These are phyloP conservation scores for Dysidea cf. avara DNA, from an alignment of 37 sponge, comb jelly and placozoan species.

Conservation along the genomic window DNA sequence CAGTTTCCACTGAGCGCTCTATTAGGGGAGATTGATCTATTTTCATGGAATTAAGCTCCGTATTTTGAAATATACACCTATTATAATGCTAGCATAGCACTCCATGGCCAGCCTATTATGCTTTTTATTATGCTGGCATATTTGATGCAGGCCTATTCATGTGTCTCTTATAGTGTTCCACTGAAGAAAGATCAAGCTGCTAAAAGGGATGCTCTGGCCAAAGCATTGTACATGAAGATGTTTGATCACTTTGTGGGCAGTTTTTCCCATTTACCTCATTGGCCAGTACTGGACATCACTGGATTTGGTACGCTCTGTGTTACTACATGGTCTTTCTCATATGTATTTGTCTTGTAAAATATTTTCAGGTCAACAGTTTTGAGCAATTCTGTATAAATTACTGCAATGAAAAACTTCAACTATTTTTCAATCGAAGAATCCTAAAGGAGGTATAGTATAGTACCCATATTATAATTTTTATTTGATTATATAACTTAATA, in stretches of 20 bases:
- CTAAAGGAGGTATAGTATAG: constrained; percentile 46
- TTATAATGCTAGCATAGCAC: too few species aligned
- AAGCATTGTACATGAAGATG: constrained; percentile 86
- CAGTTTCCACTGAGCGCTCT: too few species aligned
- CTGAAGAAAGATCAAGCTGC: constrained; percentile 85
- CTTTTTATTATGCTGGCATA: too few species aligned
- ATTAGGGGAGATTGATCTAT: too few species aligned
- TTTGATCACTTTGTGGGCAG: constrained; percentile 82
- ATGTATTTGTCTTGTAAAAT: too few species aligned
- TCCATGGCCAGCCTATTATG: too few species aligned
- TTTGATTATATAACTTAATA: not conserved
- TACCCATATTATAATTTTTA: not conserved
- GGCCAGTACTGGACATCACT: constrained; percentile 96
- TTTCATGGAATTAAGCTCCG: too few species aligned
- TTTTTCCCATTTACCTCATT: too few species aligned
- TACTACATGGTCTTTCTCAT: too few species aligned
- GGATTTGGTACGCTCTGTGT: constrained; percentile 81
- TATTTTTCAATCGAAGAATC: constrained; percentile 72
- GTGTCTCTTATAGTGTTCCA: constrained; percentile 63
- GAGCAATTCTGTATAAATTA: too few species aligned
- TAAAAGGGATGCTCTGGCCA: constrained; percentile 91
- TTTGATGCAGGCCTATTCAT: too few species aligned
- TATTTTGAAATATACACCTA: too few species aligned
- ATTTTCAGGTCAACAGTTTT: constrained; percentile 89
- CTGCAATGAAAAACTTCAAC: constrained; percentile 98